These are phyloP conservation scores for Limanda limanda DNA, from an alignment of 2,113 vertebrate species.

Conservation along the genomic window DNA sequence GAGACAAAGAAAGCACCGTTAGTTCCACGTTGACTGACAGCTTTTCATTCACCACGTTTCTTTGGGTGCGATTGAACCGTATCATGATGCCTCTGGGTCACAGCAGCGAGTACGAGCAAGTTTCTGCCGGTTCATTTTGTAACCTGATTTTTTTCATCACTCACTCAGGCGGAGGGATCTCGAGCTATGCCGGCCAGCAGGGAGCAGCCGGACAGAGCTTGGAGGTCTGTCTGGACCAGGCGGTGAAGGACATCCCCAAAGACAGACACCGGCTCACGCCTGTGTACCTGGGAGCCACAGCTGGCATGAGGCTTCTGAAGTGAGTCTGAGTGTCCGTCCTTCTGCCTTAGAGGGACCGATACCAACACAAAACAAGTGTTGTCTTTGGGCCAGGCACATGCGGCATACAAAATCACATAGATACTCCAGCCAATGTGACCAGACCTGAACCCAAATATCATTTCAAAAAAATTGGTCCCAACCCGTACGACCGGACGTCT, in stretches of 20 bases:
- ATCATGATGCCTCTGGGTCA: background rate
- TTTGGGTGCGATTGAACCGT: background rate
- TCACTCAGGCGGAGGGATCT: conserved; percentile 76
- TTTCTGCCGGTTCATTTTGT: background rate
- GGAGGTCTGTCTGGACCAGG: conserved; percentile 81
- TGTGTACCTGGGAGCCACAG: conserved; percentile 88
- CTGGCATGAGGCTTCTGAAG: conserved; percentile 91
- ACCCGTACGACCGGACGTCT: no score
- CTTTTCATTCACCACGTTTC: background rate
- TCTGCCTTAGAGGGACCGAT: background rate
- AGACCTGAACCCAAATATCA: no score
- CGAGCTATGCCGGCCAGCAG: conserved; percentile 75
- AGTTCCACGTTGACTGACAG: no score
- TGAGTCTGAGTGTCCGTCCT: conserved; percentile 68
- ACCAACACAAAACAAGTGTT: no score
- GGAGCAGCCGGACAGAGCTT: conserved; percentile 75
- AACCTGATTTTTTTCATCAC: background rate
- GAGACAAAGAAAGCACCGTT: no score
- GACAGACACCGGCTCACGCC: conserved; percentile 79
- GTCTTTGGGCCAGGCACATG: no score
- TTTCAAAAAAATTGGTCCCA: no score
- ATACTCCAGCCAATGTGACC: no score
- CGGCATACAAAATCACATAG: no score
- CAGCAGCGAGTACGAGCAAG: background rate
- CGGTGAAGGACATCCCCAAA: conserved; percentile 79